Evolutionary conservation across 2,113 vertebrate species (phyloP).

Genomic region (Phasianus colchicus): DNA sequence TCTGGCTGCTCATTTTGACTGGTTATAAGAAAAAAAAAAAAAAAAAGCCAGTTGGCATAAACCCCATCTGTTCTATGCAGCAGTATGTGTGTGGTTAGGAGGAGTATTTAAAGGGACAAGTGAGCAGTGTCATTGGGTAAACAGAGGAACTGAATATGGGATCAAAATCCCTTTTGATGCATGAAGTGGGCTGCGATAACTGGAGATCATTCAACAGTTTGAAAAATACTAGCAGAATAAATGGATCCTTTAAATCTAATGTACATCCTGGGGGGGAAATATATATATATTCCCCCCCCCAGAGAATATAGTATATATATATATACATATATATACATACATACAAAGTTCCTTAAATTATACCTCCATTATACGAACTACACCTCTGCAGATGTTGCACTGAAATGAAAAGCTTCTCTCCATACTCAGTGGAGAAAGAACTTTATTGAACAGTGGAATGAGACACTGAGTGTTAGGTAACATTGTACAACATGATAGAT

Average conservation of each 20-base stretch:
- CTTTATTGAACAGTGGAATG: not conserved
- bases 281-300: too few species aligned
- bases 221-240: conserved; percentile 25
- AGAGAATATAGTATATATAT: not conserved
- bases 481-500: not conserved
- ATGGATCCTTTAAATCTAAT: conserved; percentile 12
- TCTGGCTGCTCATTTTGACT: conserved; percentile 61
- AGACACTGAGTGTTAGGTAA: not conserved
- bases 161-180: not conserved
- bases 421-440: not conserved
- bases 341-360: conserved; percentile 55
- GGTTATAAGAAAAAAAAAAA: not conserved
- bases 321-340: not conserved
- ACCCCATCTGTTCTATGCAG: conserved; percentile 66
- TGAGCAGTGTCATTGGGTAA: not conserved
- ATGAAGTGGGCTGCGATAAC: conserved; percentile 23
- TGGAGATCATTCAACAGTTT: conserved; percentile 27
- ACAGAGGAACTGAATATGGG: not conserved
- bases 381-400: conserved; percentile 36
- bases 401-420: conserved; percentile 10
- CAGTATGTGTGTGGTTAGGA: not conserved
- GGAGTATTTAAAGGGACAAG: not conserved
- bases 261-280: not conserved
- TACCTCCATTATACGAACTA: conserved; percentile 39
- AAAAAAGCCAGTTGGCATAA: conserved; percentile 62